Evolutionary conservation across 2,797 vertebrate genomes (phyloP), one percentile per base, ranked within the genome.

Genomic region (Sibirionetta formosa): DNA sequence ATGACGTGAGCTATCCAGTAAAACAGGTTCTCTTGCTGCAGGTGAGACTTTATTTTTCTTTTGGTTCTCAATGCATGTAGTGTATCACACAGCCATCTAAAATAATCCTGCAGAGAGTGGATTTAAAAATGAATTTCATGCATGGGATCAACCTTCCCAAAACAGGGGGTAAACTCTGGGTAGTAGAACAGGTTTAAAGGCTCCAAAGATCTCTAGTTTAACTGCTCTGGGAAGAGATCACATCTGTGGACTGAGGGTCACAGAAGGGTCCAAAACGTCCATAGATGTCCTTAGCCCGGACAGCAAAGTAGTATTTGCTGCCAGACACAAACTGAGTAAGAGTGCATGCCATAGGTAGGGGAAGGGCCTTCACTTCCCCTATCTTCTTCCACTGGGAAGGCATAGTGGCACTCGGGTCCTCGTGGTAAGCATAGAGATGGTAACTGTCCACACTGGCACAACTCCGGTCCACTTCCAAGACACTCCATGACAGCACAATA

Each of bases 171-270:
- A 50, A 86, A 94, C 89, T 95, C 96, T 57, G 92, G 66, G 88
- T 95, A 94, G 89, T 54, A 90, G 88, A 86, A 94, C 35, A 94
- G 33, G 72, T 93, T 92, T 86, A 96, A 97, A 97, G 94, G 86
- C 95, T 97, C 94, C 95, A 66, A 82, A 88, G 72, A 58, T 78
- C 70, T 94, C 75, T 36, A 78, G 91, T 96, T 97, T 98, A 98
- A 98, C 97, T 98, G 98, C 91, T 98, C 95, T 98, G 98, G 75
- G 98, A 98, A 86, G 97, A 99, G 91, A 99, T 99, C 70, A 99
- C 99, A 88, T 99, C 99, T 82, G 99, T 99, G 96, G 99, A 99
- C 98, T 99, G 99, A n/a, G 99, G 99, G 96, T 99, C 99, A 95
- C 99, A 99, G 98, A 99, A 99, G 40, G 99, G 98, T 96, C 99